Conservation (phyloP, 2,888 invertebrate genomes). For the Gymnoscelis rufifasciata region DNA sequence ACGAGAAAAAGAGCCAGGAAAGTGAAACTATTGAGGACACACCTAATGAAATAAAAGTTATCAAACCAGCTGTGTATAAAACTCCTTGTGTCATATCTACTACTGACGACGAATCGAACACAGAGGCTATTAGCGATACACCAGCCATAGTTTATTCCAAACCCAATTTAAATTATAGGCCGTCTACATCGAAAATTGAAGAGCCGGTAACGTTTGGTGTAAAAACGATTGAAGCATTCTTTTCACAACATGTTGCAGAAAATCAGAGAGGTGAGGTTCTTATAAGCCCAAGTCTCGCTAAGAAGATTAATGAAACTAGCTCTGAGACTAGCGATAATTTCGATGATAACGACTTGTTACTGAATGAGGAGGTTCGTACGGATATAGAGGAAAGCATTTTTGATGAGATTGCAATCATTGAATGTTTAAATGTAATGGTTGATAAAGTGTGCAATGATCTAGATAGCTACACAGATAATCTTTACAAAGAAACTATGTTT, state of each 20-base stretch:
- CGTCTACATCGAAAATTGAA: constrained; percentile 12
- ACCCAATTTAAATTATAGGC: constrained; percentile 23
- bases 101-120: constrained; percentile 52
- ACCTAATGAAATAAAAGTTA: constrained; percentile 22
- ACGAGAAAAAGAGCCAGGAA: constrained; percentile 31
- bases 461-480: constrained; percentile 42
- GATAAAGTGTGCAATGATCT: constrained; percentile 55
- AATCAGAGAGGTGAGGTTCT: constrained; percentile 35
- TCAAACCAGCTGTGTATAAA: constrained; percentile 19
- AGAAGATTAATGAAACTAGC: constrained; percentile 52
- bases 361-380: constrained; percentile 26
- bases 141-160: constrained; percentile 38
- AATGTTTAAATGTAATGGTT: constrained; percentile 53
- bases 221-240: constrained; percentile 48
- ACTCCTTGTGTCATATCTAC: constrained; percentile 36
- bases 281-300: constrained; percentile 54
- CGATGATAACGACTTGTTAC: constrained; percentile 31
- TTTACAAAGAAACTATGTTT: constrained; percentile 28
- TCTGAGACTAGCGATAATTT: constrained; percentile 49
- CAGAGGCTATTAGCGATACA: constrained; percentile 46
- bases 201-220: constrained; percentile 31
- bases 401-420: constrained; percentile 43
- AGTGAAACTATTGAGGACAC: constrained; percentile 44
- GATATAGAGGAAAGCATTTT: constrained; percentile 30
- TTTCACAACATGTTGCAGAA: constrained; percentile 48